These are phyloP conservation scores for Liolophura sinensis DNA, from an alignment of 1,140 invertebrate genomes.

Conservation along the genomic window DNA sequence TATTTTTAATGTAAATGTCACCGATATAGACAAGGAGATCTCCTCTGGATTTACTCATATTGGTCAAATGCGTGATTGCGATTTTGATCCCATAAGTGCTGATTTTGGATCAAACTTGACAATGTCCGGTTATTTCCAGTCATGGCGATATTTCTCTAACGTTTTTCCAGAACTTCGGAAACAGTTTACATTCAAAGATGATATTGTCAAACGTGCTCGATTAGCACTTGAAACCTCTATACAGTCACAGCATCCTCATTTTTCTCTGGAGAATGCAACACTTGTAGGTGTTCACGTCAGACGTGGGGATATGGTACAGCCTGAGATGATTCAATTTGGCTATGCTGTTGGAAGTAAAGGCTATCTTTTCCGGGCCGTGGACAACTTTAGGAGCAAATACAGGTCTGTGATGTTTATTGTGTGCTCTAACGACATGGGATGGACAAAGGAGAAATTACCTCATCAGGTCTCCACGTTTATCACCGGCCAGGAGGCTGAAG, in stretches of 20 bases:
- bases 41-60: no score
- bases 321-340: constrained; percentile 17
- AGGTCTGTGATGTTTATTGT: constrained; percentile 33
- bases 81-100: constrained; percentile 12
- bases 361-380: constrained; percentile 28
- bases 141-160: constrained; percentile 27
- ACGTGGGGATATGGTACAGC: constrained; percentile 32
- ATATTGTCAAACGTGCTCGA: constrained; percentile 6
- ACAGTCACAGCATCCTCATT: not conserved
- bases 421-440: constrained; percentile 32
- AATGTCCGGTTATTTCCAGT: constrained; percentile 23
- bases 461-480: constrained; percentile 19
- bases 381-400: constrained; percentile 21
- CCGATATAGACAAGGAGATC: no score
- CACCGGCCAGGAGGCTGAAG: constrained; percentile 15
- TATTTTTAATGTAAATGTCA: no score
- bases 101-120: constrained; percentile 5
- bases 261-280: not conserved
- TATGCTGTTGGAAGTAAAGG: constrained; percentile 19
- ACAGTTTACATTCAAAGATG: constrained; percentile 18
- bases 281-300: constrained; percentile 39
- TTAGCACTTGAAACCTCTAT: constrained; percentile 9
- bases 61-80: constrained; percentile 11
- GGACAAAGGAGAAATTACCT: constrained; percentile 23
- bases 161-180: constrained; percentile 11